Conservation (phyloP, 2,797 vertebrate genomes). For the Chaetophractus vellerosus region DNA sequence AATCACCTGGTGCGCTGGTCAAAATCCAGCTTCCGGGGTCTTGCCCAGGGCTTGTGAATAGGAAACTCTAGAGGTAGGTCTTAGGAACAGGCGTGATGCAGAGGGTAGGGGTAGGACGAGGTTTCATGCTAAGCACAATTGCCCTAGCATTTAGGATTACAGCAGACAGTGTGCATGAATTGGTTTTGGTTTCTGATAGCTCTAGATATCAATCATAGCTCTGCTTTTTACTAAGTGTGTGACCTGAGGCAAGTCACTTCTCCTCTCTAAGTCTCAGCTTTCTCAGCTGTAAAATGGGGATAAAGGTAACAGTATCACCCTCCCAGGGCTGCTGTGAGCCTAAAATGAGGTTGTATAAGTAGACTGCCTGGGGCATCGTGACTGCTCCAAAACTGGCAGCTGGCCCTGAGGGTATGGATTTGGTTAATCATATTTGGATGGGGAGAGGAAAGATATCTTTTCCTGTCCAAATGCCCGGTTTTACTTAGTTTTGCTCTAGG, state of each 20-base stretch:
- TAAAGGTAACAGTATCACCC: background rate
- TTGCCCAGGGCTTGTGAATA: background rate
- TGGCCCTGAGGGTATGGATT: background rate
- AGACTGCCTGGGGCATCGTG: background rate
- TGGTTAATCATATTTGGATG: background rate
- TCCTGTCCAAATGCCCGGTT: background rate
- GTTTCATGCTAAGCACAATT: background rate
- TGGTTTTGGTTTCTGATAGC: background rate
- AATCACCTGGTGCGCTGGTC: rapidly evolving
- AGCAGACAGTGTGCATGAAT: background rate
- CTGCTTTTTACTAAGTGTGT: background rate
- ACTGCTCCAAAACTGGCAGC: background rate
- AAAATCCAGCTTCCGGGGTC: background rate
- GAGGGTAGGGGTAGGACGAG: background rate
- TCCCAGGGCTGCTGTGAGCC: background rate
- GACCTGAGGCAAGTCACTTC: background rate
- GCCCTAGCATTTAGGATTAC: background rate
- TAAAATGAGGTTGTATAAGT: background rate
- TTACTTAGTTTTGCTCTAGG: background rate
- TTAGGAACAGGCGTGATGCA: background rate
- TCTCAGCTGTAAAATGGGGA: background rate
- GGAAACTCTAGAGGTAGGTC: background rate
- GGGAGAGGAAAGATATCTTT: background rate
- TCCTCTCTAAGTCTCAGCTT: background rate
- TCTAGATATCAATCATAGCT: background rate